Evolutionary conservation across 2,888 invertebrate genomes (phyloP).

Genomic region (Phortica okadai): DNA sequence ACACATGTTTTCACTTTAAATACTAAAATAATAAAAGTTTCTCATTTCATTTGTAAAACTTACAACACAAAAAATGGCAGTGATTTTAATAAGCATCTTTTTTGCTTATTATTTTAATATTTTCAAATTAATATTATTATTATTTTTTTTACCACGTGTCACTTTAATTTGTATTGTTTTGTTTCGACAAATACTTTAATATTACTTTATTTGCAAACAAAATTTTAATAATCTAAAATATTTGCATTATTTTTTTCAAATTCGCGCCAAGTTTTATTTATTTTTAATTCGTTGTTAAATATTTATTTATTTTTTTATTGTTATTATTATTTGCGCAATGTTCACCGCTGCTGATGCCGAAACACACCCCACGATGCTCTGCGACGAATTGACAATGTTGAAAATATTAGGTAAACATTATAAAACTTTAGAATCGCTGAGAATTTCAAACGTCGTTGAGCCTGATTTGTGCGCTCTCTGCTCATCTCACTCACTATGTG

Average conservation of each 20-base stretch:
- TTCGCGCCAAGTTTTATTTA: neutral
- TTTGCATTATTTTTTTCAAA: conserved; percentile 38
- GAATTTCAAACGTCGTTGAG: neutral
- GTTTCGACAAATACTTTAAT: conserved; percentile 4
- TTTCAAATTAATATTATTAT: conserved; percentile 20
- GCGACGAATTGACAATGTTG: conserved; percentile 72
- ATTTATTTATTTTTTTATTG: conserved; percentile 32
- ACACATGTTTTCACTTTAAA: neutral
- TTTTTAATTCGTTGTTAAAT: conserved; percentile 18
- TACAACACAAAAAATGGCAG: conserved; percentile 57
- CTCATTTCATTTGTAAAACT: conserved; percentile 47
- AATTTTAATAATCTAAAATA: conserved; percentile 27
- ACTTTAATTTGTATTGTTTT: conserved; percentile 5
- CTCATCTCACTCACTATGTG: too few relatives aligned
- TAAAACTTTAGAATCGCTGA: conserved; percentile 69
- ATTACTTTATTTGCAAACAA: neutral
- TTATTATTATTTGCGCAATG: conserved; percentile 45
- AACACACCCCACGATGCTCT: conserved; percentile 74
- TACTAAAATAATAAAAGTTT: neutral
- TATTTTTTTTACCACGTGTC: conserved; percentile 19
- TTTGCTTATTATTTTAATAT: conserved; percentile 33
- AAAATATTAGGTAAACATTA: conserved; percentile 74
- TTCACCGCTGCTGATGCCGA: conserved; percentile 60
- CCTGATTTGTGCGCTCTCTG: too few relatives aligned
- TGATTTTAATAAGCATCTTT: conserved; percentile 35